These are phyloP conservation scores for Ceratina australensis DNA, from an alignment of 1,140 invertebrate genomes.

Conservation along the genomic window DNA sequence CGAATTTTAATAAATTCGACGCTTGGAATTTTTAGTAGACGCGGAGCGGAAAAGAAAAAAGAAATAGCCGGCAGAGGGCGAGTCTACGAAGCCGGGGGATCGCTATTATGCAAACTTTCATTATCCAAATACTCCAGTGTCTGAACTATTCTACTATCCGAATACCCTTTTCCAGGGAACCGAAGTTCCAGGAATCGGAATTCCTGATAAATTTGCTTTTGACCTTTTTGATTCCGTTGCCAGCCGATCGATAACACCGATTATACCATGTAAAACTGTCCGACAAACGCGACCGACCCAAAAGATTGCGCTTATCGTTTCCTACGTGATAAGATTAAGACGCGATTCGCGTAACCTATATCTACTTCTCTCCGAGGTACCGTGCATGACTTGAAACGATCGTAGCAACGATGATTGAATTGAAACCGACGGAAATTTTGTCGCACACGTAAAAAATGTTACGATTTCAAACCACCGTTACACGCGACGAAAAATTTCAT, in stretches of 20 bases:
- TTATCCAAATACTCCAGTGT: conserved; percentile 20
- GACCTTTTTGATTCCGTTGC: neutral
- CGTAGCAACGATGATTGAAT: no score
- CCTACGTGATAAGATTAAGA: neutral
- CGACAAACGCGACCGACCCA: neutral
- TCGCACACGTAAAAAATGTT: no score
- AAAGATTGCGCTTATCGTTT: neutral
- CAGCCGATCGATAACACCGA: neutral
- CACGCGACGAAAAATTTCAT: no score
- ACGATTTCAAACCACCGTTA: no score
- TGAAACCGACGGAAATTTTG: no score
- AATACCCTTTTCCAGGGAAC: neutral
- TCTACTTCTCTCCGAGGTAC: no score
- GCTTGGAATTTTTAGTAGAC: no score
- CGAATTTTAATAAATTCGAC: conserved; percentile 17
- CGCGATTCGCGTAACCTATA: no score
- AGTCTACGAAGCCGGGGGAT: neutral
- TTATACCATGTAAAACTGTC: neutral
- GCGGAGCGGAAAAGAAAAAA: neutral
- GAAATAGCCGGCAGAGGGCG: neutral
- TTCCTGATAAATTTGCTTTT: neutral
- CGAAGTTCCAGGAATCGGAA: neutral
- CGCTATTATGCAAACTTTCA: conserved; percentile 19
- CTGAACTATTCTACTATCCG: neutral
- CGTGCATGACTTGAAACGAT: no score